phyloP scores from a whole-genome alignment of 2,797 vertebrate genomes.

The Craterocephalus amniculus region DNA sequence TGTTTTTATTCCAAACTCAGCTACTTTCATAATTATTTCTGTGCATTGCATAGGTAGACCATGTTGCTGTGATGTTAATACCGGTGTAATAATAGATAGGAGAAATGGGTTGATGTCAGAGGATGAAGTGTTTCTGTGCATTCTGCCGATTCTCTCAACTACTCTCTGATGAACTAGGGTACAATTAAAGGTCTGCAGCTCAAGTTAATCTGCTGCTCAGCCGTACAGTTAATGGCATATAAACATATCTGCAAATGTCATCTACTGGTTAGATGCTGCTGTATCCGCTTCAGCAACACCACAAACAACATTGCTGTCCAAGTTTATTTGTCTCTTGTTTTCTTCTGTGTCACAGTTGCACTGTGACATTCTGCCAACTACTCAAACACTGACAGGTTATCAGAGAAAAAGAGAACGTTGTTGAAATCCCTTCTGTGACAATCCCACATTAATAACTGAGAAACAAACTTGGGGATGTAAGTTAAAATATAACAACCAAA shows the following conservation, averaged over 20 bases:
- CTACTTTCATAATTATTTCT: background rate
- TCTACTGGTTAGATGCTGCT: conserved; percentile 2
- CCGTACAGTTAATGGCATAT: conserved; percentile 10
- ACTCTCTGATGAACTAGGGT: too few relatives aligned
- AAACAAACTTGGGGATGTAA: too few relatives aligned
- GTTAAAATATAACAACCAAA: too few relatives aligned
- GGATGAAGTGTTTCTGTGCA: too few relatives aligned
- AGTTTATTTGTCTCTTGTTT: conserved; percentile 8
- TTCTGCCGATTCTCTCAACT: too few relatives aligned
- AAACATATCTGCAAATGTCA: conserved; percentile 1
- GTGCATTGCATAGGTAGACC: background rate
- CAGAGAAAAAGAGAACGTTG: background rate
- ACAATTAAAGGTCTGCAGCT: background rate
- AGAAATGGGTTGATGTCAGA: background rate
- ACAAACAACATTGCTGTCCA: conserved; percentile 3
- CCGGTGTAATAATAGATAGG: background rate
- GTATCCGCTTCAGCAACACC: background rate
- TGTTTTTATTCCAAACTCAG: conserved; percentile 5
- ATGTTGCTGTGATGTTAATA: conserved; percentile 2
- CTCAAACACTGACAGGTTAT: conserved; percentile 3
- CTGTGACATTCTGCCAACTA: conserved; percentile 3
- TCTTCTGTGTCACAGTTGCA: background rate
- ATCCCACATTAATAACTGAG: too few relatives aligned
- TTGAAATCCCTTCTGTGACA: background rate
- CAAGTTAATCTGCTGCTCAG: conserved; percentile 2